A percentile compares a stretch with the other conserved stretches of the same genome.
phyloP scores from a whole-genome alignment of 2,113 vertebrate genomes.

The Microcebus jonahi region DNA sequence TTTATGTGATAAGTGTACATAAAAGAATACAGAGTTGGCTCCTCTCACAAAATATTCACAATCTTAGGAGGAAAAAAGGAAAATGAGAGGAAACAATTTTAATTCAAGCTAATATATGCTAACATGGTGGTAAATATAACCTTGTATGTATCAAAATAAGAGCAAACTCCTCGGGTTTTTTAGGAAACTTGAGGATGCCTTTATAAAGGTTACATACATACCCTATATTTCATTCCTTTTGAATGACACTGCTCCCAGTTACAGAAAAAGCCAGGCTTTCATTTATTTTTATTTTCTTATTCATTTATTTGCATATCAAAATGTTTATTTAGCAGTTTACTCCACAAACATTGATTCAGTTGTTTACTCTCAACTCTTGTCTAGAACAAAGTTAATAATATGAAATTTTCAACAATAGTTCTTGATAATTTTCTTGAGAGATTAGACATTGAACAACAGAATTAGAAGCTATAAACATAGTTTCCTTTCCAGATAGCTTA shows the following conservation, averaged over 20 bases:
- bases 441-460: neutral
- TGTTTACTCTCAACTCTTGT: neutral
- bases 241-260: neutral
- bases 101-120: neutral
- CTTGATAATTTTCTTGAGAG: neutral
- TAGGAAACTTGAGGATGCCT: neutral
- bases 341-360: neutral
- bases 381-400: neutral
- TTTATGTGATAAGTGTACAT: neutral
- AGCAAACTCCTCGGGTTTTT: neutral
- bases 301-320: constrained; percentile 1
- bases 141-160: neutral
- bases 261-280: neutral
- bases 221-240: neutral
- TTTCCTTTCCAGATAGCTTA: neutral
- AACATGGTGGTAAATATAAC: neutral
- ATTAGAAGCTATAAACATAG: neutral
- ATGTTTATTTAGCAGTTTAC: neutral
- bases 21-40: neutral
- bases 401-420: neutral
- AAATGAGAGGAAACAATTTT: neutral
- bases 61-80: neutral
- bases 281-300: neutral
- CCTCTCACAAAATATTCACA: neutral
- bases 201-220: neutral